Percentiles rank a stretch among this genome's conserved stretches.
Conservation (phyloP, 2,888 invertebrate genomes). For the Alentia gelatinosa region DNA sequence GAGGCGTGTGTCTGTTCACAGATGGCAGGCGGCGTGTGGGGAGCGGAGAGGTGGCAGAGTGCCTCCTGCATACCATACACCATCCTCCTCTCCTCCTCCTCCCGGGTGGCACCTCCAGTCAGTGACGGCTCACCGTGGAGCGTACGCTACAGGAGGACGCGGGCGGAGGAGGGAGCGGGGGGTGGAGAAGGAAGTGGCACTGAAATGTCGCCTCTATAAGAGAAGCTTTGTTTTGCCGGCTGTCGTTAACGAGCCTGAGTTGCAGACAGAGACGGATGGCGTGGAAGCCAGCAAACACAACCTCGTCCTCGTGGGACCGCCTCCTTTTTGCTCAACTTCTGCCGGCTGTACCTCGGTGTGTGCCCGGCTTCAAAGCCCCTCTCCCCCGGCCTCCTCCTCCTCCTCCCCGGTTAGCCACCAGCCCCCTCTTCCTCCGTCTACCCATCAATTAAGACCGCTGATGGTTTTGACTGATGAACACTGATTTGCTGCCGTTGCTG, state of each 20-base stretch:
- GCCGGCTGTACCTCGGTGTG: neutral
- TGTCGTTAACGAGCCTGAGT: neutral
- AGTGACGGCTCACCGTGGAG: too few relatives aligned
- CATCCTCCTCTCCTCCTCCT: too few relatives aligned
- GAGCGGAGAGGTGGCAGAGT: too few relatives aligned
- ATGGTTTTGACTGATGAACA: conserved; percentile 44
- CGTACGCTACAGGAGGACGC: conserved; percentile 15
- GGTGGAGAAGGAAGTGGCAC: neutral
- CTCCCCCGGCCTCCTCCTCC: neutral
- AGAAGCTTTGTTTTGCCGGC: neutral
- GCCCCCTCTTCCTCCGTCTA: neutral
- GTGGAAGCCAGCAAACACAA: conserved; percentile 32
- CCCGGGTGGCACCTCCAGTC: too few relatives aligned
- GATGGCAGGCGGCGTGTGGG: too few relatives aligned
- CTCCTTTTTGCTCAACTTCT: neutral
- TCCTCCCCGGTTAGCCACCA: neutral
- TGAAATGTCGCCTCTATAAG: neutral
- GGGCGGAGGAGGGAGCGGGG: neutral
- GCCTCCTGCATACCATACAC: too few relatives aligned
- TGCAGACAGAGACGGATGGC: conserved; percentile 9
- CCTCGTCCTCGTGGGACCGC: neutral
- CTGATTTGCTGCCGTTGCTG: neutral
- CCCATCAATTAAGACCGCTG: conserved; percentile 13
- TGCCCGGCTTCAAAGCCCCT: neutral
- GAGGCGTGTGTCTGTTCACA: too few relatives aligned